phyloP scores from a whole-genome alignment of 2,797 vertebrate species.

The Macroramphosus scolopax region DNA sequence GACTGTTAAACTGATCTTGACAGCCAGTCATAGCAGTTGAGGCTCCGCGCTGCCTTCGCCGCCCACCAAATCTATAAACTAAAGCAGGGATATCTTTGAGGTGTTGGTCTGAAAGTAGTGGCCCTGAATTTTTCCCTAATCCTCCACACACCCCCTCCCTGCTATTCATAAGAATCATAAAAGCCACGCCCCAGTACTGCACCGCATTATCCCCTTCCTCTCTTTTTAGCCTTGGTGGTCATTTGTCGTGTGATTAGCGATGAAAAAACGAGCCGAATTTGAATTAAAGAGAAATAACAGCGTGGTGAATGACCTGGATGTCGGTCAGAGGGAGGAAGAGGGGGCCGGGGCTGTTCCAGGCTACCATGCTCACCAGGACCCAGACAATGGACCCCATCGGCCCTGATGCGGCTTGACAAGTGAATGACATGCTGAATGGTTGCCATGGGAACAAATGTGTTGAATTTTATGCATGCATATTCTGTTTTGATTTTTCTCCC shows the following conservation, averaged over 20 bases:
- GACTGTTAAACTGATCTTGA: conserved; percentile 73
- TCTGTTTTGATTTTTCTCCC: conserved; percentile 72
- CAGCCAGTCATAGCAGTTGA: conserved; percentile 66
- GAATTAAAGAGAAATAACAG: conserved; percentile 76
- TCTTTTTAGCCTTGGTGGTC: conserved; percentile 57
- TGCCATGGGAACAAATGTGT: conserved; percentile 99
- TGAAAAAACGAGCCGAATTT: conserved; percentile 67
- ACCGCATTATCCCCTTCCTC: conserved; percentile 53
- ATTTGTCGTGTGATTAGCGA: conserved; percentile 77
- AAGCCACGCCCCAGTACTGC: conserved; percentile 65
- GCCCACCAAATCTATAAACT: conserved; percentile 68
- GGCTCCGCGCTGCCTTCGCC: conserved; percentile 45
- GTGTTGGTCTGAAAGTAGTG: conserved; percentile 63
- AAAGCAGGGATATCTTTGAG: conserved; percentile 69
- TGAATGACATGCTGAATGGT: conserved; percentile 99
- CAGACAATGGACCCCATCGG: conserved; percentile 97
- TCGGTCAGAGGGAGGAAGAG: conserved; percentile 66
- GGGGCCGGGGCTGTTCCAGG: conserved; percentile 69
- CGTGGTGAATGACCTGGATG: conserved; percentile 80
- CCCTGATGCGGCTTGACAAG: conserved; percentile 98
- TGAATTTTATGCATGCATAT: conserved; percentile 99
- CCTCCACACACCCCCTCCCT: conserved; percentile 16
- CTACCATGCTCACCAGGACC: conserved; percentile 88
- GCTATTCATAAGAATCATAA: conserved; percentile 69
- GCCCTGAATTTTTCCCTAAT: conserved; percentile 67